Percentiles rank a stretch among this genome's conserved stretches.
These are phyloP conservation scores for Darevskia mixta DNA, from an alignment of 2,797 vertebrate genomes.

Conservation along the genomic window DNA sequence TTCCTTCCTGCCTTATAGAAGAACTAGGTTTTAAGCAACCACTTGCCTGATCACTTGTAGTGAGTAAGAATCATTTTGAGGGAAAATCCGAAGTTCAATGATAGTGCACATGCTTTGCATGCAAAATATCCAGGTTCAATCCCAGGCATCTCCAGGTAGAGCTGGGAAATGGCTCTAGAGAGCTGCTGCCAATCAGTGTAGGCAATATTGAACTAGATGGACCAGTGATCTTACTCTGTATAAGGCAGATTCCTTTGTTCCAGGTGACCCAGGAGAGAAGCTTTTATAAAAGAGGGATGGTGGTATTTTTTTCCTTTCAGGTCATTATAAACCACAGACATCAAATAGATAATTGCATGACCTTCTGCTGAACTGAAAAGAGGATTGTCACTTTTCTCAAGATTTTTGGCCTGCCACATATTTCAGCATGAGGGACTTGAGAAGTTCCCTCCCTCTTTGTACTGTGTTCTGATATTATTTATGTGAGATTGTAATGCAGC, in stretches of 20 bases:
- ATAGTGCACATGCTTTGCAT: neutral
- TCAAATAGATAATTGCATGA: neutral
- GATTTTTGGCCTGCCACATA: neutral
- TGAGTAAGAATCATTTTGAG: neutral
- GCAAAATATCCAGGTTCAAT: neutral
- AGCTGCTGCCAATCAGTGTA: neutral
- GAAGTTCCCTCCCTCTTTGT: neutral
- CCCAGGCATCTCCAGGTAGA: neutral
- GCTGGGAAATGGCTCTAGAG: neutral
- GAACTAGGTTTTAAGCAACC: neutral
- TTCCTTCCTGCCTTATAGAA: neutral
- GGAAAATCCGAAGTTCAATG: neutral
- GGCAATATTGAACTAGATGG: neutral
- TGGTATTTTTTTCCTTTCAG: neutral
- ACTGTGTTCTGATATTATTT: neutral
- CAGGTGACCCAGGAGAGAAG: neutral
- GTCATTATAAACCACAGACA: neutral
- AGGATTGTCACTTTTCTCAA: neutral
- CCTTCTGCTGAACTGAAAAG: neutral
- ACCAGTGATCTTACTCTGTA: neutral
- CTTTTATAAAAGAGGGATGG: neutral
- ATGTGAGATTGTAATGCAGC: neutral
- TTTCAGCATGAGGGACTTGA: neutral
- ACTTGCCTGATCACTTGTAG: neutral
- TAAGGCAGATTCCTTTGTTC: neutral